Evolutionary conservation across 2,797 vertebrate genomes (phyloP), one percentile per base, ranked within the genome.

Genomic region (Poeciliopsis paucimaculata): DNA sequence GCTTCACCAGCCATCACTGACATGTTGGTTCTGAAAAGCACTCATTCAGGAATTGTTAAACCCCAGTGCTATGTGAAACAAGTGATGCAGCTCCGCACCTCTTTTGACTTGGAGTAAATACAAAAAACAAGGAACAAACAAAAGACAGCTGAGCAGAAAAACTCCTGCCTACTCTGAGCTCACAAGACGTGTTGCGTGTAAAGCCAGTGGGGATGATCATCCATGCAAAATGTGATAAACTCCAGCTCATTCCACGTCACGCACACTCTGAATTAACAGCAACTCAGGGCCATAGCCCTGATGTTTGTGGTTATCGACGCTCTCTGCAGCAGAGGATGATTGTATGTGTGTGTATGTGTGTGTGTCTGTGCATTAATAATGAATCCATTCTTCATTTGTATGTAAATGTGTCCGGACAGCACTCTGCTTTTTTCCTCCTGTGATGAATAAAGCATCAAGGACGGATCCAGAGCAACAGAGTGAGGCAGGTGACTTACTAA

Each of bases 391-490:
- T 86, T 90, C 84, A 90, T 91, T 89, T 89, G 84, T 85, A 88
- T 90, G 90, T 73, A 90, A 91, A 91, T 90, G 86, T 85, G 80
- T 85, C 86, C 83, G 82, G 83, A 86, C 84, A 87, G 80, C 83
- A 31, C 76, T 68, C 82, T 34, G 20, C 82, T 86, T 81, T 78
- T 79, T 73, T 84, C 84, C 70, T 79, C 77, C 75, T 9, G 43
- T 88, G 79, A 91, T 92, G 84, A 87, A 93, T 89, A 84, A 89
- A 86, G 81, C 76, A 88, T 84, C 79, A 80, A 74, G 84, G 72
- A 84, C 73, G 73, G 64, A 46, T 18, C 51, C 57, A 36, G 73
- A 77, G 82, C 73, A 28, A 13, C 78, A 72, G 74, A 80, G 72
- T 75, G 78, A 84, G 39, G 77, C 72, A 78, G 86, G 81, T 80